Evolutionary conservation across 2,888 invertebrate species (phyloP).

Genomic region (Gortyna flavago): DNA sequence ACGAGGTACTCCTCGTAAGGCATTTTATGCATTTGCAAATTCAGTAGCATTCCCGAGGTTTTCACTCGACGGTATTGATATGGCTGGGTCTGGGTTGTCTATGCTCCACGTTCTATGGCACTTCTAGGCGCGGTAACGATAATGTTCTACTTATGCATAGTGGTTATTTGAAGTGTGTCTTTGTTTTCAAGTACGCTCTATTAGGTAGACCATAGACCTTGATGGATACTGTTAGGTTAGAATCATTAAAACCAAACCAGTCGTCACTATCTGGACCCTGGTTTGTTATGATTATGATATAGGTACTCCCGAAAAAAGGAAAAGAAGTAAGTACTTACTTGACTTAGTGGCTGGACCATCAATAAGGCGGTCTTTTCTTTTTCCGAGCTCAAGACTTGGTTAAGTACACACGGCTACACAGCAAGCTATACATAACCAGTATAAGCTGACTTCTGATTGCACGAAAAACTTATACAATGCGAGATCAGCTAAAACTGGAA

Average conservation of each 20-base stretch:
- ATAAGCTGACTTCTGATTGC: too few species aligned
- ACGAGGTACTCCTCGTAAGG: too few species aligned
- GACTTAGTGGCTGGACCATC: background rate
- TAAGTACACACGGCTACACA: too few species aligned
- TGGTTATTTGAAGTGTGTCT: slow-evolving; percentile 2
- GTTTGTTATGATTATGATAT: background rate
- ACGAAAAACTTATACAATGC: too few species aligned
- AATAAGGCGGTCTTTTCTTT: background rate
- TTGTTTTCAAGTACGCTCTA: background rate
- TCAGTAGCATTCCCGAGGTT: too few species aligned
- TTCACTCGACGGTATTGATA: too few species aligned
- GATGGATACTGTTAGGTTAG: background rate
- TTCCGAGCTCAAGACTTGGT: background rate
- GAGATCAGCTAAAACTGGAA: too few species aligned
- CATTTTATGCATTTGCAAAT: too few species aligned
- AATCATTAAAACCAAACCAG: background rate
- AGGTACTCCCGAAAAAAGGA: background rate
- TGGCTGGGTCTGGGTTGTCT: background rate
- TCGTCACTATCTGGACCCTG: background rate
- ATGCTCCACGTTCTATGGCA: slow-evolving; percentile 3
- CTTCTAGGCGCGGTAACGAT: slow-evolving; percentile 27
- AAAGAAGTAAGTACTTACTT: background rate
- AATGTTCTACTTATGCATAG: background rate
- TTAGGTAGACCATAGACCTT: background rate
- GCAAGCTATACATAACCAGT: too few species aligned